A percentile compares a stretch with the other conserved stretches of the same genome.
phyloP scores from a whole-genome alignment of 2,113 vertebrate genomes.

The Sisor rabdophorus region DNA sequence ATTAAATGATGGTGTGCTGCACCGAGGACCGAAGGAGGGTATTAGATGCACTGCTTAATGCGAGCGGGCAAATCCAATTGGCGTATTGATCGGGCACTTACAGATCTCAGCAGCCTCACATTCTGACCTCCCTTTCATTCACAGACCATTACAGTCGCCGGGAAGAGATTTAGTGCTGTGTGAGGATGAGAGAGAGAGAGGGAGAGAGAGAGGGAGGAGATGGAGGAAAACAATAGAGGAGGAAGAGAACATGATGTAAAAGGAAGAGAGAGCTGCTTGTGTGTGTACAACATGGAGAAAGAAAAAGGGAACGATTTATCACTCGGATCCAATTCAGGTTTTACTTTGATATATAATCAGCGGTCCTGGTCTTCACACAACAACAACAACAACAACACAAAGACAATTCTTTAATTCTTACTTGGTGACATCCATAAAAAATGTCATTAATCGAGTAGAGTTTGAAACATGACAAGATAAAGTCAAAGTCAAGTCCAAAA shows the following conservation, averaged over 20 bases:
- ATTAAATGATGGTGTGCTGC: slow-evolving; percentile 61
- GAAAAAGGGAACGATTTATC: slow-evolving; percentile 10
- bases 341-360: slow-evolving; percentile 8
- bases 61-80: slow-evolving; percentile 63
- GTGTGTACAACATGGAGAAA: slow-evolving; percentile 8
- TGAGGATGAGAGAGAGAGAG: slow-evolving; percentile 33
- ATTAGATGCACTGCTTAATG: slow-evolving; percentile 68
- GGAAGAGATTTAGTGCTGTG: slow-evolving; percentile 57
- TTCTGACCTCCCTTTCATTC: slow-evolving; percentile 67
- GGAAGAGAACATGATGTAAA: not conserved
- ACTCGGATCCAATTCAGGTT: not conserved
- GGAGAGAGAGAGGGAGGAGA: slow-evolving; percentile 23
- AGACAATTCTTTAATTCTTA: not conserved
- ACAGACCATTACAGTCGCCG: slow-evolving; percentile 61
- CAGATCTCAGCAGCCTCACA: slow-evolving; percentile 63
- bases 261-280: not conserved
- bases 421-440: not conserved
- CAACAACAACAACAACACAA: not conserved
- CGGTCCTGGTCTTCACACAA: not conserved
- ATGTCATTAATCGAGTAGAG: not conserved
- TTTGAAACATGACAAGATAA: too few species aligned
- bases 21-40: slow-evolving; percentile 51
- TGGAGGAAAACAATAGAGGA: not conserved
- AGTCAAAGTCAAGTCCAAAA: not conserved
- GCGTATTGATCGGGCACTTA: slow-evolving; percentile 65